These are phyloP conservation scores for Thaleichthys pacificus DNA, from an alignment of 2,797 vertebrate genomes.

Conservation along the genomic window DNA sequence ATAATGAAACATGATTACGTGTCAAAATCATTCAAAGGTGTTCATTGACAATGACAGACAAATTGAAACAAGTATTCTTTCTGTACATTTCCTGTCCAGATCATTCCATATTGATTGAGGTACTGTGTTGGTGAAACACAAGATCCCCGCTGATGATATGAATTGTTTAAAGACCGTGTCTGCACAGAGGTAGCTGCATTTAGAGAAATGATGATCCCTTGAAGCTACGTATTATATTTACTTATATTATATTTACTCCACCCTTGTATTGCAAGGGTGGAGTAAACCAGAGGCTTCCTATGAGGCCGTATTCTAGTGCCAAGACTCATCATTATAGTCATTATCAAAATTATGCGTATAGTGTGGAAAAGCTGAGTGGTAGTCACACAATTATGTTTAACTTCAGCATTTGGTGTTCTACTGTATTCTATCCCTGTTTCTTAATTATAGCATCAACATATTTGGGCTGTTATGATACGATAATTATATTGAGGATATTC, in stretches of 20 bases:
- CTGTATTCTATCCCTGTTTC: slow-evolving; percentile 19
- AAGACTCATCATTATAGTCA: slow-evolving; percentile 25
- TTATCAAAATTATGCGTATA: slow-evolving; percentile 22
- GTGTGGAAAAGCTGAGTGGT: slow-evolving; percentile 24
- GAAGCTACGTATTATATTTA: background rate
- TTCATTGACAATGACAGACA: too few relatives aligned
- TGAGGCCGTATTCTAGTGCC: slow-evolving; percentile 8
- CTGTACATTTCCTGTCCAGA: too few relatives aligned
- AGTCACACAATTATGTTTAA: slow-evolving; percentile 12
- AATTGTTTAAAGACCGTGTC: background rate
- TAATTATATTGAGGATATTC: slow-evolving; percentile 41
- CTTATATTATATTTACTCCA: too few relatives aligned
- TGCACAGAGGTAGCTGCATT: background rate
- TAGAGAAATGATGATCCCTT: background rate
- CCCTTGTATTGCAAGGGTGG: background rate
- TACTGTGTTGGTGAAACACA: too few relatives aligned
- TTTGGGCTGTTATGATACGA: slow-evolving; percentile 49
- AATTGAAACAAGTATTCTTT: too few relatives aligned
- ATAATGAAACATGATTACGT: too few relatives aligned
- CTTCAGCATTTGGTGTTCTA: slow-evolving; percentile 23
- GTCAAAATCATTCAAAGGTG: too few relatives aligned
- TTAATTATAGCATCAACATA: slow-evolving; percentile 45
- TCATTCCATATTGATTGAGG: too few relatives aligned
- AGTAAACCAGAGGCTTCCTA: background rate
- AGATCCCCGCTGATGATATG: too few relatives aligned